Base-by-base conservation (phyloP, 2,113 vertebrate species). In the Mus musculus region DNA sequence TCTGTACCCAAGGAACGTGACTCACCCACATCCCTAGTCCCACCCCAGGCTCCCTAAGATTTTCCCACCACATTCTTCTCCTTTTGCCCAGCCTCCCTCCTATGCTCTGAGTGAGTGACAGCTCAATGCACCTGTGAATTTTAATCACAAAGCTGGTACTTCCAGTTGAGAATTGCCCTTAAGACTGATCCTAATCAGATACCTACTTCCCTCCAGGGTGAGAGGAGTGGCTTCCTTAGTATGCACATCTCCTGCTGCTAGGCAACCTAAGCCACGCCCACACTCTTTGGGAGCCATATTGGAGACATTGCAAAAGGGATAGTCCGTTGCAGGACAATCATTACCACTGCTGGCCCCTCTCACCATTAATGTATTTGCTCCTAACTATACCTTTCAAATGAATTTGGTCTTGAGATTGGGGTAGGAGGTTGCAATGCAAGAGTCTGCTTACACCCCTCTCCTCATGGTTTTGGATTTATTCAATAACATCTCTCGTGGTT, bases 131-230 rank as follows among this genome's bases (percentile, higher is more conserved):
- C 67, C 81, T 95, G 59, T 75, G 33, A 85, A 76, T 90, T 92
- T 96, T 92, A 92, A 90, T 93, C 93, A 88, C 46, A 76, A 39
- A 46, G 33, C 67, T 59, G 33, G 42, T 82, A 88, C 59, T 96
- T 94, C 89, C 89, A 92, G 49, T 69, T 67, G 76, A 72, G 78
- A 84, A 93, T 72, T 94, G 56, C 22, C 76, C 26, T 82, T 49
- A 90, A 75, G 46, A 80, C 49, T 73, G 89, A 59, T 49, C 56
- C 20, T 90, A 75, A 77, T 49, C 42, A 65, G 52, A 59, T 39
- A n/a, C 76, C 56, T 12, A 36, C 20, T 72, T 85, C 46, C 56
- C 36, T 24, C 36, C 7, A 71, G 26, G 24, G 3, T 33, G 26
- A 49, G 16, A 11, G 8, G 14, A 42, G 42, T 61, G 36, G 26